Conservation (phyloP, 2,888 invertebrate species). For the Rhimphoctona megacephalus region DNA sequence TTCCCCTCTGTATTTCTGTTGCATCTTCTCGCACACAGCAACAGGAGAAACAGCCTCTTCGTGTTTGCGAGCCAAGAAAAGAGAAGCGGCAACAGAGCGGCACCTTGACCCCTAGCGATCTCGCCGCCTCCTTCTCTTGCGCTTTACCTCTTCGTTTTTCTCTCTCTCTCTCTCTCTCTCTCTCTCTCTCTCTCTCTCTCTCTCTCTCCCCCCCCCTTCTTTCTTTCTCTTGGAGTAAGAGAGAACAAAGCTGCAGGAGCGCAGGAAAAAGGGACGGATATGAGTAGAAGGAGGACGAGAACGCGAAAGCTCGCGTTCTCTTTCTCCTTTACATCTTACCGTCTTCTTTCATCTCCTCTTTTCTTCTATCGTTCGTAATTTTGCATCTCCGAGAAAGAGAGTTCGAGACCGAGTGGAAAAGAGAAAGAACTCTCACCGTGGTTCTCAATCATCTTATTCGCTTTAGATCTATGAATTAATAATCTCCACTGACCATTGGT, state of each 20-base stretch:
- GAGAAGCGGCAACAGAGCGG: conserved; percentile 78
- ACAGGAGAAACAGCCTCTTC: conserved; percentile 64
- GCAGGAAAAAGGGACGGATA: conserved; percentile 39
- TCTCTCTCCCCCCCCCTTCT: conserved; percentile 27
- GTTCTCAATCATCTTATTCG: conserved; percentile 61
- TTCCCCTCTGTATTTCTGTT: conserved; percentile 25
- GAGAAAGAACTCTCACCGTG: conserved; percentile 47
- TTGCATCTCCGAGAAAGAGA: conserved; percentile 30
- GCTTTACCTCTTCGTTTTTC: conserved; percentile 43
- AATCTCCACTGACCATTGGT: neutral
- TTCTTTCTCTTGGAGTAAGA: conserved; percentile 43
- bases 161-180: conserved; percentile 42
- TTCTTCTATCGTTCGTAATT: conserved; percentile 41
- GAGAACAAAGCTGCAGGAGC: conserved; percentile 59
- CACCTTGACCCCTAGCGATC: conserved; percentile 76
- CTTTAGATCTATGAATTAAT: conserved; percentile 43
- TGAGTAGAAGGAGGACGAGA: conserved; percentile 60
- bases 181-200: conserved; percentile 23
- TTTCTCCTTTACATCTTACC: conserved; percentile 63
- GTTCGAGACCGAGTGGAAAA: conserved; percentile 1
- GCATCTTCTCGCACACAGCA: conserved; percentile 46
- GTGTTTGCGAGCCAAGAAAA: conserved; percentile 74
- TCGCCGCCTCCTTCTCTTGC: conserved; percentile 56
- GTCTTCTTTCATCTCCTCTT: conserved; percentile 43
- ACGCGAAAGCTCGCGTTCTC: conserved; percentile 69